Base-by-base conservation (phyloP, 2,113 vertebrate genomes). In the Proteles cristata region DNA sequence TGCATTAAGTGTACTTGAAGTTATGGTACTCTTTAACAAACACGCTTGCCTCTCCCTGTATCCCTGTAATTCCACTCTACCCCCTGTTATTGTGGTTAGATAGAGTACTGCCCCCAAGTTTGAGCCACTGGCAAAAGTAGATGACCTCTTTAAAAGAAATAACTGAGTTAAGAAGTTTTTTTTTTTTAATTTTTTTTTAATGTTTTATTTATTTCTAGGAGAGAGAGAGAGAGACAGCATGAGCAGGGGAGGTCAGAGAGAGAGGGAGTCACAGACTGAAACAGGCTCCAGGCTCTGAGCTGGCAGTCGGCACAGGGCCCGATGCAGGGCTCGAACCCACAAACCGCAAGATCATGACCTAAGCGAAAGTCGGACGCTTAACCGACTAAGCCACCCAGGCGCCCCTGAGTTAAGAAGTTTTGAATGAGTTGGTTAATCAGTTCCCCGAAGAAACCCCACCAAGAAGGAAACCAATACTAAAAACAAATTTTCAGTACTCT, bases 361-460 rank as follows among this genome's bases (percentile, higher is more conserved):
- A n/a, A n/a, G n/a, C n/a, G n/a, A n/a, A n/a, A n/a, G n/a, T n/a
- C n/a, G n/a, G n/a, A n/a, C n/a, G n/a, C n/a, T n/a, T n/a, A n/a
- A n/a, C n/a, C n/a, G n/a, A n/a, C n/a, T n/a, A n/a, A n/a, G n/a
- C n/a, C n/a, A n/a, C n/a, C n/a, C n/a, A n/a, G n/a, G n/a, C n/a
- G n/a, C n/a, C n/a, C n/a, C 4, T 89, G 50, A 90, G 21, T 45
- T 69, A 63, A 43, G 25, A 68, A n/a, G 82, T 88, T 92, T 15
- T 96, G 65, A 88, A 61, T 92, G 88, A 94, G 66, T 79, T 90
- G 80, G 76, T 82, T 86, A 97, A 96, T 79, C 84, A 97, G 82
- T 90, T 97, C 90, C 97, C 96, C 58, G 83, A 89, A 95, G 39
- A 87, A 97, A 96, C 73, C 65, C 23, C 71, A 83, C n/a, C 85